Evolutionary conservation across 2,797 vertebrate species (phyloP).

Genomic region (Eulemur albifrons): DNA sequence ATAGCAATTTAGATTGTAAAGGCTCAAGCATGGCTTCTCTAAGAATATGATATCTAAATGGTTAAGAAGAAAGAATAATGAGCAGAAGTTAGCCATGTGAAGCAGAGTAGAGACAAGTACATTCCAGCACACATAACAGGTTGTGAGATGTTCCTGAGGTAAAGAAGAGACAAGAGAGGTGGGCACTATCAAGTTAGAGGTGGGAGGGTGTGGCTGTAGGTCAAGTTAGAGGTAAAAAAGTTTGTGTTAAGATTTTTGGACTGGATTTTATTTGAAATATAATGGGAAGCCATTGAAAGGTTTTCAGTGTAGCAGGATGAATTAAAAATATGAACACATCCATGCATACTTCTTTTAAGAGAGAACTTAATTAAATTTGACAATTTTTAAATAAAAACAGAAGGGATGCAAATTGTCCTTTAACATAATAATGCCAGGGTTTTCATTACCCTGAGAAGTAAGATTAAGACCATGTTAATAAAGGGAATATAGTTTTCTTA

Average conservation of each 20-base stretch:
- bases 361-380: neutral
- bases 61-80: neutral
- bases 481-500: conserved; percentile 37
- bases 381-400: conserved; percentile 6
- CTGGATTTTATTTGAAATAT: conserved; percentile 38
- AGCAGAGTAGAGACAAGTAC: neutral
- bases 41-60: neutral
- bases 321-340: neutral
- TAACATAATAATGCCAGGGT: neutral
- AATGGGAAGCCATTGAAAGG: neutral
- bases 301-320: neutral
- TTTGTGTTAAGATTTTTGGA: neutral
- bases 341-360: neutral
- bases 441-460: conserved; percentile 20
- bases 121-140: neutral
- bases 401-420: neutral
- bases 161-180: neutral
- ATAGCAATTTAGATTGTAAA: neutral
- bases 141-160: neutral
- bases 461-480: conserved; percentile 34
- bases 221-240: neutral
- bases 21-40: neutral
- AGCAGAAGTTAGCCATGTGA: conserved; percentile 49
- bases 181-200: neutral
- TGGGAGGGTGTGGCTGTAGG: neutral